Evolutionary conservation across 2,797 vertebrate species (phyloP).

Genomic region (Xenopus petersii): DNA sequence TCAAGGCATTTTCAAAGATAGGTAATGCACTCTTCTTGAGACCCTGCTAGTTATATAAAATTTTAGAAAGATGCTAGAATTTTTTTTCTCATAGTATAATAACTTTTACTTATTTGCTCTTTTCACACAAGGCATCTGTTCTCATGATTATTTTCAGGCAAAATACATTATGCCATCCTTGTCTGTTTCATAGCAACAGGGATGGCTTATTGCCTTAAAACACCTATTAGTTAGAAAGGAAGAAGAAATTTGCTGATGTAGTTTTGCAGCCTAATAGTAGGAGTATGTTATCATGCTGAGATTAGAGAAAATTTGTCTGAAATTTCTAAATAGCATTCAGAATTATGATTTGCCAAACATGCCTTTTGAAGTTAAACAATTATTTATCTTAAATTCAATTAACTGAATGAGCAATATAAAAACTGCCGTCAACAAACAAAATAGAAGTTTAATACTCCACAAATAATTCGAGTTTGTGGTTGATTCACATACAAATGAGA

Average conservation of each 20-base stretch:
- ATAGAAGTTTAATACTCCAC: no score
- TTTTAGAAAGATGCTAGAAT: no score
- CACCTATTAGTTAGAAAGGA: conserved; percentile 26
- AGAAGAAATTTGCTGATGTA: conserved; percentile 9
- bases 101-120: conserved; percentile 14
- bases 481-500: no score
- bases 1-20: not conserved
- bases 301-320: conserved; percentile 20
- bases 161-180: conserved; percentile 6
- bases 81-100: conserved; percentile 1
- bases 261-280: conserved; percentile 26
- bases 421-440: no score
- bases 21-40: not conserved
- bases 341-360: not conserved
- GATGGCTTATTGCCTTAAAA: conserved; percentile 30
- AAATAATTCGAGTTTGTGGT: no score
- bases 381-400: no score
- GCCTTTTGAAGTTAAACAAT: no score
- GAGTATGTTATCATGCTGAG: conserved; percentile 16
- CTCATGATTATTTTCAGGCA: conserved; percentile 20
- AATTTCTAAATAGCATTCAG: conserved; percentile 18
- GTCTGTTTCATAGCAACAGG: conserved; percentile 40
- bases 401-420: no score
- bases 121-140: conserved; percentile 33
- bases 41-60: not conserved